A percentile compares a stretch with the other conserved stretches of the same genome.
These are phyloP conservation scores for Anguilla obscura DNA, from an alignment of 2,797 vertebrate genomes.

Conservation along the genomic window DNA sequence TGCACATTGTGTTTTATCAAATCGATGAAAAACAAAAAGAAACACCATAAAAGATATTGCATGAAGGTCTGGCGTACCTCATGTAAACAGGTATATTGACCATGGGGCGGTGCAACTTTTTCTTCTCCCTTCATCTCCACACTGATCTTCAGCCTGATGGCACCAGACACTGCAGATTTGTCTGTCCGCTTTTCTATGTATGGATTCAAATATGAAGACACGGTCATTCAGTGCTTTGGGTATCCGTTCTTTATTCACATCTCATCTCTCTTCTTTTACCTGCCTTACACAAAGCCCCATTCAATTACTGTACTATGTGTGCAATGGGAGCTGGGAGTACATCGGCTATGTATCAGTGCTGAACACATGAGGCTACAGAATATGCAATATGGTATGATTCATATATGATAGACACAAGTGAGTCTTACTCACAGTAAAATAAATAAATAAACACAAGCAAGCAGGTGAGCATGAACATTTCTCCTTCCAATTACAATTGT, in stretches of 20 bases:
- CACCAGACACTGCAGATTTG: conserved; percentile 95
- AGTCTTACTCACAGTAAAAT: neutral
- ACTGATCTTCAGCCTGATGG: conserved; percentile 93
- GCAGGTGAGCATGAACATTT: neutral
- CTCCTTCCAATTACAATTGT: neutral
- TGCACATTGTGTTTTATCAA: neutral
- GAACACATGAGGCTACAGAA: neutral
- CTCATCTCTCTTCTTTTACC: neutral
- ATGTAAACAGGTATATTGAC: conserved; percentile 96
- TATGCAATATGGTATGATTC: neutral
- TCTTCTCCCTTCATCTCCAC: conserved; percentile 98
- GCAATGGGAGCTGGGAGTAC: neutral
- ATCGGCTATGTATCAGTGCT: neutral
- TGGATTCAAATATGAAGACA: neutral
- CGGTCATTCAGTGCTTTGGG: neutral
- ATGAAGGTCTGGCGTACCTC: conserved; percentile 74
- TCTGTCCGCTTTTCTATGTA: conserved; percentile 91
- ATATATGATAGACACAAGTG: neutral
- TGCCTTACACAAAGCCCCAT: neutral
- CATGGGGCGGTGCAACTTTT: conserved; percentile 92
- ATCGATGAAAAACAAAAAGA: neutral
- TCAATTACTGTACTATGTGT: neutral
- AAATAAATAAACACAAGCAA: neutral
- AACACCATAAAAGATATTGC: neutral
- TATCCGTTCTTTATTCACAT: neutral